Evolutionary conservation across 2,797 vertebrate species (phyloP).

Genomic region (Sebastes hubbsi): DNA sequence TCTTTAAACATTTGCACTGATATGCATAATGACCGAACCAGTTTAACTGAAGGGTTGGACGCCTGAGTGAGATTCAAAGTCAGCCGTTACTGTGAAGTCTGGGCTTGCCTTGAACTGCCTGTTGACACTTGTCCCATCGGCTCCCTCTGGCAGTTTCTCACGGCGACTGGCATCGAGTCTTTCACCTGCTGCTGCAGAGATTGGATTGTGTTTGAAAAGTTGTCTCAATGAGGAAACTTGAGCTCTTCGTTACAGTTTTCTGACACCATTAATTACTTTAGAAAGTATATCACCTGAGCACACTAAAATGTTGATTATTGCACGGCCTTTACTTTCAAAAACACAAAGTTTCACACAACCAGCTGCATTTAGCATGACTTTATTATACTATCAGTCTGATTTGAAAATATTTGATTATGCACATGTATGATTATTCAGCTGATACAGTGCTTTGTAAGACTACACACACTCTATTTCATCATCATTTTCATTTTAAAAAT

Average conservation of each 20-base stretch:
- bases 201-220: neutral
- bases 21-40: neutral
- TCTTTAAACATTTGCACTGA: neutral
- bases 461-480: too few species aligned
- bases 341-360: neutral
- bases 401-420: neutral
- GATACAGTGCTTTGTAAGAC: neutral
- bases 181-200: neutral
- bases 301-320: neutral
- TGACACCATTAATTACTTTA: neutral
- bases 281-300: neutral
- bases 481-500: too few species aligned
- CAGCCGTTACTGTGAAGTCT: slow-evolving; percentile 44
- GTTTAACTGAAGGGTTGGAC: neutral
- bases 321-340: neutral
- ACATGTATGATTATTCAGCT: neutral
- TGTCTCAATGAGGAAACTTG: neutral
- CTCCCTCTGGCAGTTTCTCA: slow-evolving; percentile 61
- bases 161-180: neutral
- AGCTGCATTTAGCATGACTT: neutral
- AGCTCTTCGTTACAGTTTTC: neutral
- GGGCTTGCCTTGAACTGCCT: slow-evolving; percentile 44
- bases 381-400: neutral
- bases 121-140: slow-evolving; percentile 42
- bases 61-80: neutral